Conservation (phyloP, 2,113 vertebrate genomes). For the Diadophis punctatus region DNA sequence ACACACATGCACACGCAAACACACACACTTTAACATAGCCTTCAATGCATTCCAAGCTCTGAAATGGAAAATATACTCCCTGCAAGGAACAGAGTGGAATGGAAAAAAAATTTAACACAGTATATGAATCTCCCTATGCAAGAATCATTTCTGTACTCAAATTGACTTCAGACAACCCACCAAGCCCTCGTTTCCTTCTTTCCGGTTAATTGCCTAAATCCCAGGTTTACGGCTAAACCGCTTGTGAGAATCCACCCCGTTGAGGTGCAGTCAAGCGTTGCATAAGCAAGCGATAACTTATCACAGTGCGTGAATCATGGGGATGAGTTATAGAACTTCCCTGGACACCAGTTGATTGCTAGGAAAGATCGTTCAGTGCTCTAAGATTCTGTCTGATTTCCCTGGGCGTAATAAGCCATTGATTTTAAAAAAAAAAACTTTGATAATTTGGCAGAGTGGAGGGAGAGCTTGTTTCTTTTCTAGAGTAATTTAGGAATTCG, state of each 20-base stretch:
- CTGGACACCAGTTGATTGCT: neutral
- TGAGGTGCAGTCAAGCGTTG: neutral
- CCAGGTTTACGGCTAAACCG: neutral
- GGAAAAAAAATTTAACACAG: neutral
- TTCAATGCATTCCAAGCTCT: neutral
- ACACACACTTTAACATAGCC: neutral
- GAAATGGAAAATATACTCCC: neutral
- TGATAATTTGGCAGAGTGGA: conserved; percentile 18
- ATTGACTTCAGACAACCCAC: neutral
- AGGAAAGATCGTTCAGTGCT: neutral
- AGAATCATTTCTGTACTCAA: neutral
- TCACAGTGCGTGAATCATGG: neutral
- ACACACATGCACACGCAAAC: neutral
- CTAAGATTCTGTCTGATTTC: neutral
- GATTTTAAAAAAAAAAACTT: conserved; percentile 26
- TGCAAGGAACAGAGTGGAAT: neutral
- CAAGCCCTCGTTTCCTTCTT: neutral
- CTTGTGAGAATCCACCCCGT: neutral
- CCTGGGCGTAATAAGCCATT: neutral
- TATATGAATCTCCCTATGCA: neutral
- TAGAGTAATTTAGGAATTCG: conserved; percentile 18
- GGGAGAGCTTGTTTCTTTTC: conserved; percentile 41
- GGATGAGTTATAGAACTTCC: neutral
- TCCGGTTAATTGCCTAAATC: neutral
- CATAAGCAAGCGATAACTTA: neutral